Percentiles rank a stretch among this genome's conserved stretches.
phyloP scores from a whole-genome alignment of 2,797 vertebrate species.

The Carcharodon carcharias region DNA sequence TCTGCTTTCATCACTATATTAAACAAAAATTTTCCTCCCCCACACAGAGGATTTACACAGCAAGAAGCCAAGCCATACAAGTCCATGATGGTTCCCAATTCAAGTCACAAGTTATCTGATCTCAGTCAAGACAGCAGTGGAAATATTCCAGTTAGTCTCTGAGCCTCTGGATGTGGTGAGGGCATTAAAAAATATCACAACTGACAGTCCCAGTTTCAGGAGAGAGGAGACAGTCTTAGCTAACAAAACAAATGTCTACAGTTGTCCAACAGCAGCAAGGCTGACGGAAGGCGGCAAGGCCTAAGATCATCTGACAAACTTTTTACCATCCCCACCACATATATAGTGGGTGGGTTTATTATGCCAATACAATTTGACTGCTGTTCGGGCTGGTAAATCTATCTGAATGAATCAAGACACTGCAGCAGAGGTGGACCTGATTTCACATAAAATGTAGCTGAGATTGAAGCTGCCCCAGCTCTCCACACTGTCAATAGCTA shows the following conservation, averaged over 20 bases:
- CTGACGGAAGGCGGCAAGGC: not conserved
- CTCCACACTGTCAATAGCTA: not conserved
- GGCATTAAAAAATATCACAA: not conserved
- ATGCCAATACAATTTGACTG: not conserved
- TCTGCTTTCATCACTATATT: not conserved
- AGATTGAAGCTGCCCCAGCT: not conserved
- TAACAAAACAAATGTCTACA: not conserved
- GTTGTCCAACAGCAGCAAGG: not conserved
- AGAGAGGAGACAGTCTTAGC: not conserved
- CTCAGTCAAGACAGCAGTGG: not conserved
- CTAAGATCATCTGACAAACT: not conserved
- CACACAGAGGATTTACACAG: not conserved
- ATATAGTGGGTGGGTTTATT: not conserved
- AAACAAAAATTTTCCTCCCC: not conserved
- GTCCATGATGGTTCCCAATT: not conserved
- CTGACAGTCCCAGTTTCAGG: no score
- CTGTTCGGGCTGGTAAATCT: not conserved
- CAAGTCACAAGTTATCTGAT: not conserved
- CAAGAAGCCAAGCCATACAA: not conserved
- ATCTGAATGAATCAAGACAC: not conserved
- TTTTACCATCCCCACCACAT: not conserved
- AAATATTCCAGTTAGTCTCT: not conserved
- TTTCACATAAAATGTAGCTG: not conserved
- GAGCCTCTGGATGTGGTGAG: not conserved
- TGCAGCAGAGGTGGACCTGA: not conserved